Base-by-base conservation (phyloP, 2,888 invertebrate species). In the Zele albiditarsus region DNA sequence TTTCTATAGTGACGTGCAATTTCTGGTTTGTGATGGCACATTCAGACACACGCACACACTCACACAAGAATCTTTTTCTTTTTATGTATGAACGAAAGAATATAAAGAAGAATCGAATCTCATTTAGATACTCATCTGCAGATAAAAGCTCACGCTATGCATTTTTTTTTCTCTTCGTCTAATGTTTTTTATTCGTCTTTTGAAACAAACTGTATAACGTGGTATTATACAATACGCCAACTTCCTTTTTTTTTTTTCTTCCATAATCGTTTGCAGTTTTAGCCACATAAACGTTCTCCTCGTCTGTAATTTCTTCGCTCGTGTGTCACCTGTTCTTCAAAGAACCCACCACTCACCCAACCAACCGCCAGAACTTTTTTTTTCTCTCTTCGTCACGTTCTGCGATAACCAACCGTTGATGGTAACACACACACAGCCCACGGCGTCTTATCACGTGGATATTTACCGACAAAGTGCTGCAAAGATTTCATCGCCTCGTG, bases 91-190 rank as follows among this genome's bases (percentile, higher is more conserved):
- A 53, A 8, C 8, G 31, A 63, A 73, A 53, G 25, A 38, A 58
- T 67, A 65, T 73, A 58, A 53, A 75, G 78, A 79, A 79, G 81
- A 84, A 85, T 85, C 84, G 84, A 85, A 85, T 84, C 83, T 85
- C 85, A 83, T 84, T 85, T 84, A 84, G 85, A 85, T 85, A 83
- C 82, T 79, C 79, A 79, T 76, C 76, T 79, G 53, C 77, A 82
- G 85, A 85, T 84, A 83, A 75, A 73, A 79, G 70, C 77, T 79
- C 79, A 78, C 79, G 76, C 79, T 68, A 77, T 75, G 20, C 5
- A 63, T 33, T 62, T 62, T 12, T 33, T 63, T 38, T 33, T 16
- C 16, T 33, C 20, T n/a, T 6, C 23, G 5, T 60, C 27, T 14
- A 28, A 27, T 33, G 33, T 28, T 33, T 63, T 33, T 20, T 31